phyloP scores from a whole-genome alignment of 2,113 vertebrate species.

The Polypterus bichir region DNA sequence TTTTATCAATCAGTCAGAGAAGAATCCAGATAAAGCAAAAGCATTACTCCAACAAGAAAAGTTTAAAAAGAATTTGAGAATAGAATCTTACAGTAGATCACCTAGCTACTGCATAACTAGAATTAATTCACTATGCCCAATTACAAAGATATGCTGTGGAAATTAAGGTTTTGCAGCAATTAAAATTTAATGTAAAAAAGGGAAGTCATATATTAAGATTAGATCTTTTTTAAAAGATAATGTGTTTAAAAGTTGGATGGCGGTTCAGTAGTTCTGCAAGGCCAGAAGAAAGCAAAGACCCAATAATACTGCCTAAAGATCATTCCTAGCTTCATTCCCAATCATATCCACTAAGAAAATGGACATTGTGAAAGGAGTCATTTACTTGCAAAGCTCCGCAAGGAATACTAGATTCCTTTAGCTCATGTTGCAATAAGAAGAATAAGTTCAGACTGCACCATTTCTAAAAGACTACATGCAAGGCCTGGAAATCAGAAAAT shows the following conservation, averaged over 20 bases:
- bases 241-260: conserved; percentile 12
- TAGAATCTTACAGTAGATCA: background rate
- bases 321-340: conserved; percentile 7
- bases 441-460: no score
- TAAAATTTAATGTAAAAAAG: conserved; percentile 15
- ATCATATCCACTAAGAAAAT: conserved; percentile 9
- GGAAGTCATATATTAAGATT: conserved; percentile 11
- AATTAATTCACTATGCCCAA: background rate
- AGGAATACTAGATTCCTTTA: no score
- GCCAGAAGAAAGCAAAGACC: conserved; percentile 14
- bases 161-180: conserved; percentile 9
- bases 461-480: no score
- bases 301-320: conserved; percentile 15
- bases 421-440: no score
- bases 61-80: background rate
- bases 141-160: conserved; percentile 8
- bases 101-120: background rate
- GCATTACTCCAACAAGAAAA: background rate
- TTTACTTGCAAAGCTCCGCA: no score
- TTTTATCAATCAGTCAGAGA: background rate
- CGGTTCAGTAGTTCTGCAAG: conserved; percentile 8
- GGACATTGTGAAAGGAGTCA: no score
- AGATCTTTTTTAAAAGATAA: conserved; percentile 12
- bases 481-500: no score
- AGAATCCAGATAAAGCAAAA: background rate